Evolutionary conservation across 1,140 invertebrate genomes (phyloP).

Genomic region (Daktulosphaira vitifoliae): DNA sequence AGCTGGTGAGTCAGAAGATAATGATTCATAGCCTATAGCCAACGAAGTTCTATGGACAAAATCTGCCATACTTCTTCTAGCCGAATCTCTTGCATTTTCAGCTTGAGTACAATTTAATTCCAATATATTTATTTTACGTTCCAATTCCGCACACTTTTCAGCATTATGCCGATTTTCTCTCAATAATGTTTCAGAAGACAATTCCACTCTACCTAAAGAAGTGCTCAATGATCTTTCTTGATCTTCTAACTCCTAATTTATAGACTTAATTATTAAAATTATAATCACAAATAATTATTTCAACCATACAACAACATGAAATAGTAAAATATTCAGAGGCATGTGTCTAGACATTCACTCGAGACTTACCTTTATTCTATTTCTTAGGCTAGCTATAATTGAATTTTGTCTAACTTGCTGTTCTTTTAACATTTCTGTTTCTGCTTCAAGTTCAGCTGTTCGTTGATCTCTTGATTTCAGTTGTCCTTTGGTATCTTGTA

Average conservation of each 20-base stretch:
- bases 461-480: slow-evolving; percentile 56
- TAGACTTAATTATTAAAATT: slow-evolving; percentile 9
- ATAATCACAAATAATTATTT: not conserved
- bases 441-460: slow-evolving; percentile 56
- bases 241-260: slow-evolving; percentile 57
- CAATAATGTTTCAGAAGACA: slow-evolving; percentile 59
- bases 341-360: too few relatives aligned
- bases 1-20: slow-evolving; percentile 48
- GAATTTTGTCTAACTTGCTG: slow-evolving; percentile 70
- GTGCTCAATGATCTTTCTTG: slow-evolving; percentile 57
- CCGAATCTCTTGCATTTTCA: slow-evolving; percentile 57
- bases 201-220: slow-evolving; percentile 55
- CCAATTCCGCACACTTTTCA: slow-evolving; percentile 63
- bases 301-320: not conserved
- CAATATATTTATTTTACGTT: slow-evolving; percentile 59
- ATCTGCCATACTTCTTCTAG: slow-evolving; percentile 52
- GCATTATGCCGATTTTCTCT: slow-evolving; percentile 63
- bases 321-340: too few relatives aligned
- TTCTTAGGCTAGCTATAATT: slow-evolving; percentile 64
- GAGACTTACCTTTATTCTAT: slow-evolving; percentile 62
- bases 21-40: slow-evolving; percentile 53
- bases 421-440: slow-evolving; percentile 63
- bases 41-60: slow-evolving; percentile 57
- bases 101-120: slow-evolving; percentile 60
- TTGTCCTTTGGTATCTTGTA: slow-evolving; percentile 57